Evolutionary conservation across 2,888 invertebrate species (phyloP), one percentile per base, ranked within the genome.

Genomic region (Gastracanthus pulcherrimus): DNA sequence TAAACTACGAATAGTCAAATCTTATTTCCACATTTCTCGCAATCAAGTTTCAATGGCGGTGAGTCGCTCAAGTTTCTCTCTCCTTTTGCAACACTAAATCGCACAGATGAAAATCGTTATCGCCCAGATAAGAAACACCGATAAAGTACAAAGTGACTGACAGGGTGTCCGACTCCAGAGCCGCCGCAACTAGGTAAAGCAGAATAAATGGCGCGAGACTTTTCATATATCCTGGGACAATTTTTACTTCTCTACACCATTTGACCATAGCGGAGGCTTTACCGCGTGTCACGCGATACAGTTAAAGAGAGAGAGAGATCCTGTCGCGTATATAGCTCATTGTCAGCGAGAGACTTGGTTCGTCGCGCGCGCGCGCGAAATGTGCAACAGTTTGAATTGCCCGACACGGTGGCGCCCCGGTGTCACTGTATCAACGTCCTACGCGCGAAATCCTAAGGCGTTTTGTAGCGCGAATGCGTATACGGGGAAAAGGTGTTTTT

Each of bases 321-420:
- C 62, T 71, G 69, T 71, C 80, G 36, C 26, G 48, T 48, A 51
- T 76, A 80, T 76, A 79, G 72, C 76, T 80, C 82, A 80, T 82
- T 82, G 80, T 82, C 79, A 82, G 76, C 79, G 80, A 66, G 64
- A 51, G n/a, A n/a, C n/a, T n/a, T n/a, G n/a, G n/a, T n/a, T n/a
- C 70, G 76, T 62, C 74, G 34, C 58, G n/a, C n/a, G n/a, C n/a
- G n/a, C n/a, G n/a, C 70, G 76, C 69, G 60, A 77, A 58, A 82
- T 81, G 80, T 82, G 80, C 80, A 84, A 81, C 80, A 76, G 82
- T 72, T 81, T 81, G 81, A 86, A 86, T 85, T 86, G 87, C 86
- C 86, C 88, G 89, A 86, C 88, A 83, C 84, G 79, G 86, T 87
- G 89, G 89, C 89, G 89, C 89, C 89, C n/a, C 82, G 84, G 84